Evolutionary conservation across 2,888 invertebrate genomes (phyloP).

Genomic region (Callyntrura guangdongensis): DNA sequence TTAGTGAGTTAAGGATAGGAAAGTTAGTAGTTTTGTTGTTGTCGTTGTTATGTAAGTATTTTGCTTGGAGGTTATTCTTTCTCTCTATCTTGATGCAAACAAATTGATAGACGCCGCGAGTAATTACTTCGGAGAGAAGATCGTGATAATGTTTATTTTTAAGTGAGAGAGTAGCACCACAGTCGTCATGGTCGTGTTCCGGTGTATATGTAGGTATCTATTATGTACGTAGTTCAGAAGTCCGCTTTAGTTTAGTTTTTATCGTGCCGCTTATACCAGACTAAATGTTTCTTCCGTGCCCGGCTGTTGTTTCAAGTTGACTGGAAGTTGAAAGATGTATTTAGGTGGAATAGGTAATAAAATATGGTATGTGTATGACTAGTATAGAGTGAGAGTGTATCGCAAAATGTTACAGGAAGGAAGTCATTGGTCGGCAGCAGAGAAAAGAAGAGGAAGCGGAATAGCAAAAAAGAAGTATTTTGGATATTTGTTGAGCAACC

Average conservation of each 20-base stretch:
- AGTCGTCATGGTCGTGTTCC: background rate
- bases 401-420: conserved; percentile 66
- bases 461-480: conserved; percentile 56
- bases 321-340: background rate
- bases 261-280: background rate
- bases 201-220: background rate
- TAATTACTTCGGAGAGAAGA: conserved; percentile 66
- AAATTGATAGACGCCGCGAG: conserved; percentile 66
- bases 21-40: background rate
- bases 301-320: conserved; percentile 3
- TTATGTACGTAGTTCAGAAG: background rate
- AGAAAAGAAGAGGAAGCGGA: conserved; percentile 31
- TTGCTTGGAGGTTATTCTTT: conserved; percentile 25
- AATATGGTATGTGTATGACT: background rate
- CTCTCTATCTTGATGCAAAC: background rate
- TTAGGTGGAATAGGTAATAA: conserved; percentile 7
- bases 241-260: background rate
- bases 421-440: conserved; percentile 60
- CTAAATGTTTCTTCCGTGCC: conserved; percentile 3
- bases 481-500: conserved; percentile 69
- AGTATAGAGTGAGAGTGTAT: background rate
- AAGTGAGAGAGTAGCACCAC: conserved; percentile 4
- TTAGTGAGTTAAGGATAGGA: background rate
- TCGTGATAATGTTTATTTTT: background rate
- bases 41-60: conserved; percentile 17